phyloP scores from a whole-genome alignment of 2,888 invertebrate genomes.

The Nemapogon koenigi region DNA sequence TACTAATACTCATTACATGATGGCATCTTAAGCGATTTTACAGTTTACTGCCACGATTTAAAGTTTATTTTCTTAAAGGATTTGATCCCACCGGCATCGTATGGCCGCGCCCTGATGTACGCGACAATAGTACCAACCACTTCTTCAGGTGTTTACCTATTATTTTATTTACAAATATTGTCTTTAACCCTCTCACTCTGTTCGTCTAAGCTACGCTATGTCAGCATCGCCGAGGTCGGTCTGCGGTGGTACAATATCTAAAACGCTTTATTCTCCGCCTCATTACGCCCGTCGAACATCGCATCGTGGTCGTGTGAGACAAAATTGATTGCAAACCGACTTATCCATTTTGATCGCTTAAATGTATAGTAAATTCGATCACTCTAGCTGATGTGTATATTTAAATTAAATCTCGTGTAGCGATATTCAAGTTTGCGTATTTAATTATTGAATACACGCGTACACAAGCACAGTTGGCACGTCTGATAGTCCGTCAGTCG shows the following conservation, averaged over 20 bases:
- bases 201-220: conserved; percentile 55
- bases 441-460: conserved; percentile 1
- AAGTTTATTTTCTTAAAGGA: conserved; percentile 64
- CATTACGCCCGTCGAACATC: neutral
- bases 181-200: conserved; percentile 67
- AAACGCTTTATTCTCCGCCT: neutral
- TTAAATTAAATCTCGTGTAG: conserved; percentile 7
- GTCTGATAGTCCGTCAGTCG: conserved; percentile 4
- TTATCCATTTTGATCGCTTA: conserved; percentile 43
- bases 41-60: conserved; percentile 46
- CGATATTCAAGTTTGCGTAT: neutral
- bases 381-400: conserved; percentile 37
- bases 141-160: conserved; percentile 54
- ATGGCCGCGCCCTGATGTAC: conserved; percentile 36
- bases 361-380: conserved; percentile 64
- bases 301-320: neutral
- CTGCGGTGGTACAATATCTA: neutral
- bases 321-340: neutral
- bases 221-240: conserved; percentile 50
- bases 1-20: conserved; percentile 29
- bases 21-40: conserved; percentile 24
- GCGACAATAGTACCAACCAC: conserved; percentile 43
- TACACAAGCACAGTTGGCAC: conserved; percentile 3
- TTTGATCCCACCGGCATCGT: conserved; percentile 67
- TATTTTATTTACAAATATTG: conserved; percentile 66